phyloP scores from a whole-genome alignment of 1,140 invertebrate genomes.

The Kradibia gibbosae region DNA sequence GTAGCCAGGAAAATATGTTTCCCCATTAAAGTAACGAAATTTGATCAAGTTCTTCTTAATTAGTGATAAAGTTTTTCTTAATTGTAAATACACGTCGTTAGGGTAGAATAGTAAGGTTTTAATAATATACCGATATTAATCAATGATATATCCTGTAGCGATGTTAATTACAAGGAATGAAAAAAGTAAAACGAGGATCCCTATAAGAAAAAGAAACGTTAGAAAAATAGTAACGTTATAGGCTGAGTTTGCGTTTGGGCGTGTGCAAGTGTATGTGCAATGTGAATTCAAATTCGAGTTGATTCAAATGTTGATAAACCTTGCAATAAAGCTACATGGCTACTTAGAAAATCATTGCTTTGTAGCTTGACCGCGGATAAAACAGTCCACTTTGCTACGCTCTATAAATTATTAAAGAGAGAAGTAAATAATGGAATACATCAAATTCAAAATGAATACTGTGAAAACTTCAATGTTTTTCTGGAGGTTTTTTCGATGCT shows the following conservation, averaged over 20 bases:
- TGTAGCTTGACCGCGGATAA: slow-evolving; percentile 55
- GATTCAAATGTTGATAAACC: slow-evolving; percentile 46
- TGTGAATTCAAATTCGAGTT: slow-evolving; percentile 11
- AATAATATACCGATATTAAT: slow-evolving; percentile 8
- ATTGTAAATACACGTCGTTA: not conserved
- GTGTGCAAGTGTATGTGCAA: not conserved
- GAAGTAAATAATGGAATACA: slow-evolving; percentile 19
- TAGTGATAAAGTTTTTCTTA: not conserved
- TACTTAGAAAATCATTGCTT: slow-evolving; percentile 38
- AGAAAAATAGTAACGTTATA: too few relatives aligned
- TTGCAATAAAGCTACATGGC: slow-evolving; percentile 54
- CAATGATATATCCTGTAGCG: not conserved
- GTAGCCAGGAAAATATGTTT: too few relatives aligned
- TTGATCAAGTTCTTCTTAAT: not conserved
- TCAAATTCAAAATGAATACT: not conserved
- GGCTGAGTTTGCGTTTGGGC: too few relatives aligned
- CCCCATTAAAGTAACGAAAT: too few relatives aligned
- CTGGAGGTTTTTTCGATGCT: not conserved
- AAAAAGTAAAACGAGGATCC: not conserved
- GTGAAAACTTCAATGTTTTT: not conserved
- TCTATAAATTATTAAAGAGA: slow-evolving; percentile 62
- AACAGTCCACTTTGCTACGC: slow-evolving; percentile 59
- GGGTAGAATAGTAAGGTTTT: not conserved
- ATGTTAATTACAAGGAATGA: not conserved
- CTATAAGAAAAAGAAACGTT: slow-evolving; percentile 11